These are phyloP conservation scores for Gymnocypris eckloni DNA, from an alignment of 2,797 vertebrate genomes.

Conservation along the genomic window DNA sequence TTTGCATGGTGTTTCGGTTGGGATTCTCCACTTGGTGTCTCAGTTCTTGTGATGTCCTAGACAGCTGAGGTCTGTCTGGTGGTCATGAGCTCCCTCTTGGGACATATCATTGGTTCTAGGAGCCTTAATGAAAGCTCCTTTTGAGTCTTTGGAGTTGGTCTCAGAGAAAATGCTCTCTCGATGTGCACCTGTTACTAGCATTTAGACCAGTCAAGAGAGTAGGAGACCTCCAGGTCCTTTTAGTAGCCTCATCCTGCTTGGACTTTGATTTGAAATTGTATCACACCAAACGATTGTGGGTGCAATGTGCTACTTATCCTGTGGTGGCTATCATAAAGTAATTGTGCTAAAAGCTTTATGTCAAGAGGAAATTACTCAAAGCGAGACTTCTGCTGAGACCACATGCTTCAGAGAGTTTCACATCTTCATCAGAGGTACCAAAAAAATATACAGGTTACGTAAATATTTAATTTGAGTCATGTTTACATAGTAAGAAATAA, in stretches of 20 bases:
- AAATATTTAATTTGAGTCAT: background rate
- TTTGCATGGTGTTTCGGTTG: too few species aligned
- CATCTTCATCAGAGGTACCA: background rate
- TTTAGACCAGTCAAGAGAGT: background rate
- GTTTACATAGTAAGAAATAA: background rate
- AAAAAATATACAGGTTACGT: background rate
- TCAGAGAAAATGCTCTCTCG: too few species aligned
- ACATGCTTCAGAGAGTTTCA: background rate
- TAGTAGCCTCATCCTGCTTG: background rate
- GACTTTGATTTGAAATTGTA: too few species aligned
- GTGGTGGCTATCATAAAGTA: background rate
- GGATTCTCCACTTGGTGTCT: too few species aligned
- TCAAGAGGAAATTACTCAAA: conserved; percentile 2
- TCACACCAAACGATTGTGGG: too few species aligned
- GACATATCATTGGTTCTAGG: too few species aligned
- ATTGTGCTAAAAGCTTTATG: background rate
- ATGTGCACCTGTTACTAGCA: too few species aligned
- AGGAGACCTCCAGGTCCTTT: background rate
- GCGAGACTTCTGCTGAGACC: background rate
- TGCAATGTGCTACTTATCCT: background rate
- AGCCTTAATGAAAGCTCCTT: too few species aligned
- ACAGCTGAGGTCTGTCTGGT: too few species aligned
- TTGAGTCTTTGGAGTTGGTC: too few species aligned
- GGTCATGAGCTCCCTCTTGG: too few species aligned
- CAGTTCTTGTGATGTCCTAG: too few species aligned